Base-by-base conservation (phyloP, 2,888 invertebrate species). In the Frankliniella fusca region DNA sequence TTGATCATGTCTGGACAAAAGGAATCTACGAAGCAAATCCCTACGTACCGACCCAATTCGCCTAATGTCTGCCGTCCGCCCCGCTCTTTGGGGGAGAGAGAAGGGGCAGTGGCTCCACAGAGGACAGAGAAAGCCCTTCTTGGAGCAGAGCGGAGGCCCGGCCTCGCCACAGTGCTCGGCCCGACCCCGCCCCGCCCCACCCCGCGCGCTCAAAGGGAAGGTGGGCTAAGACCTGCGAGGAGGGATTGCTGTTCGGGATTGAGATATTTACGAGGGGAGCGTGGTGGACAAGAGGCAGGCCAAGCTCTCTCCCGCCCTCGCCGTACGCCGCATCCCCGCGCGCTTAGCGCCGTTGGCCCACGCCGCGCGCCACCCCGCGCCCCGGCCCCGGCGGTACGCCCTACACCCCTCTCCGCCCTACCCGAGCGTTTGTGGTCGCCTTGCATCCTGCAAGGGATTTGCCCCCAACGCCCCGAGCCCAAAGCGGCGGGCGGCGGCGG, bases 221-320 rank as follows among this genome's bases (percentile, higher is more conserved):
- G 61, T 61, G 5, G 38, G 3, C 38, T 38, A 61, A 61, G 61
- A 61, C 61, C 61, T 61, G 61, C n/a, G 61, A n/a, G 61, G 61
- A 61, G 61, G 61, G 61, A 61, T 61, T 61, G 61, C 61, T 61
- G 61, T 61, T 61, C 61, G 61, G 61, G 61, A 61, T 61, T 61
- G 61, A 61, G 61, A 61, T 61, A 61, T 61, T 61, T 61, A 61
- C 61, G 61, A 61, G 61, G 61, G 20, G 61, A 61, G 61, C 61
- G 61, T 61, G 61, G 61, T n/a, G 61, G 61, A 61, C 61, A 61
- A 18, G 61, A 38, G 61, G 15, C n/a, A n/a, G 7, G 61, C 61
- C 61, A 61, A 61, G n/a, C 61, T 61, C 61, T 7, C n/a, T 11
- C 20, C 61, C 20, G 61, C 61, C 20, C 61, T n/a, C 61, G 61